A percentile compares a stretch with the other conserved stretches of the same genome.
These are phyloP conservation scores for Squalus acanthias DNA, from an alignment of 2,797 vertebrate genomes.

Conservation along the genomic window DNA sequence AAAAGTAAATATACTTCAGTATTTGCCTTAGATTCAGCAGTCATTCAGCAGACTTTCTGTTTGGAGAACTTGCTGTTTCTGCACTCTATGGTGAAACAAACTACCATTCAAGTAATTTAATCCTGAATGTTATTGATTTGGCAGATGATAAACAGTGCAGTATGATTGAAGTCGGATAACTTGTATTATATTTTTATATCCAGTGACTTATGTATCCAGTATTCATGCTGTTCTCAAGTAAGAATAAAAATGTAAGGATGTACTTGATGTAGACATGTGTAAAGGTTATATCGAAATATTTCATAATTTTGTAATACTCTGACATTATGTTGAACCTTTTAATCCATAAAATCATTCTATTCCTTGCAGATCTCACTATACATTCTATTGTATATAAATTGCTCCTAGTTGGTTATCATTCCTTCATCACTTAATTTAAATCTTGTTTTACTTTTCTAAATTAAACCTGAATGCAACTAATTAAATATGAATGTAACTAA, in stretches of 20 bases:
- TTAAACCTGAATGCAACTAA: not conserved
- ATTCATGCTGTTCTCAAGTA: not conserved
- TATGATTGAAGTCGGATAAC: not conserved
- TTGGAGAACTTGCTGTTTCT: not conserved
- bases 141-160: not conserved
- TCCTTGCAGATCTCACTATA: not conserved
- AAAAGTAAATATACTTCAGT: conserved; percentile 5
- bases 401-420: not conserved
- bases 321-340: not conserved
- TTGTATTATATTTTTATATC: not conserved
- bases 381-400: not conserved
- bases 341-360: not conserved
- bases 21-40: not conserved
- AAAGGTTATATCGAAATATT: not conserved
- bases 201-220: no score
- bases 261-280: not conserved
- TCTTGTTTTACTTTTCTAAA: not conserved
- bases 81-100: not conserved
- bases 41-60: not conserved
- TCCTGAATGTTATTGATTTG: conserved; percentile 9
- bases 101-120: not conserved
- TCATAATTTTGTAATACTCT: not conserved
- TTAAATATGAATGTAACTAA: not conserved
- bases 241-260: not conserved
- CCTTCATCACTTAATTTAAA: not conserved